These are phyloP conservation scores for Centropus bengalensis DNA, from an alignment of 2,113 vertebrate genomes.

Conservation along the genomic window DNA sequence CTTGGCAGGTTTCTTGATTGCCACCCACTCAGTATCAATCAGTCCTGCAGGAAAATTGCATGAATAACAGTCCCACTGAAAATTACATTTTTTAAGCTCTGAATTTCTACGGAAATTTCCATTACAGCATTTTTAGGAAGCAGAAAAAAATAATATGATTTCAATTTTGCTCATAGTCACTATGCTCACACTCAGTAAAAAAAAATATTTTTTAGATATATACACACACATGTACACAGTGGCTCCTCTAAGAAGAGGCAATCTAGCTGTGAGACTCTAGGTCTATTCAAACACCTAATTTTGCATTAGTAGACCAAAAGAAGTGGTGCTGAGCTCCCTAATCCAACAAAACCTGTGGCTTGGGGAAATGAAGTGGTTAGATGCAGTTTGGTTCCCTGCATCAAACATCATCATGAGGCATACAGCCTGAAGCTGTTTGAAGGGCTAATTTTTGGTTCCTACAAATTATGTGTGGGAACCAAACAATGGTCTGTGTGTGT, in stretches of 20 bases:
- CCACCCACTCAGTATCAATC: background rate
- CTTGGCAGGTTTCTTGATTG: background rate
- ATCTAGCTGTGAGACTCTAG: background rate
- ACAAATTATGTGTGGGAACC: no score
- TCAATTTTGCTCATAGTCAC: background rate
- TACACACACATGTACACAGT: background rate
- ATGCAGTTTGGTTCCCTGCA: background rate
- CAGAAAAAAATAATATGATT: background rate
- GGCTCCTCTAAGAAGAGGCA: background rate
- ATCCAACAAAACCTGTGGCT: background rate
- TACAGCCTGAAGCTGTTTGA: background rate
- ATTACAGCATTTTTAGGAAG: background rate
- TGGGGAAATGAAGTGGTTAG: background rate
- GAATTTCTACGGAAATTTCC: background rate
- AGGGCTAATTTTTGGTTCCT: background rate
- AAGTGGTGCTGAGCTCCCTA: background rate
- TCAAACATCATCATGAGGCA: background rate
- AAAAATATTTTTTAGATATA: background rate
- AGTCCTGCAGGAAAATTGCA: background rate
- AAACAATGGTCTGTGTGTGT: no score
- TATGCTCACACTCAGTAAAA: background rate
- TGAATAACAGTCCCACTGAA: background rate
- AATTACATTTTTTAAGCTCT: background rate
- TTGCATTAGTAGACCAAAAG: background rate
- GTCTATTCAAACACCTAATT: background rate